Evolutionary conservation across 2,113 vertebrate species (phyloP), one percentile per base, ranked within the genome.

Genomic region (Halichoeres trimaculatus): DNA sequence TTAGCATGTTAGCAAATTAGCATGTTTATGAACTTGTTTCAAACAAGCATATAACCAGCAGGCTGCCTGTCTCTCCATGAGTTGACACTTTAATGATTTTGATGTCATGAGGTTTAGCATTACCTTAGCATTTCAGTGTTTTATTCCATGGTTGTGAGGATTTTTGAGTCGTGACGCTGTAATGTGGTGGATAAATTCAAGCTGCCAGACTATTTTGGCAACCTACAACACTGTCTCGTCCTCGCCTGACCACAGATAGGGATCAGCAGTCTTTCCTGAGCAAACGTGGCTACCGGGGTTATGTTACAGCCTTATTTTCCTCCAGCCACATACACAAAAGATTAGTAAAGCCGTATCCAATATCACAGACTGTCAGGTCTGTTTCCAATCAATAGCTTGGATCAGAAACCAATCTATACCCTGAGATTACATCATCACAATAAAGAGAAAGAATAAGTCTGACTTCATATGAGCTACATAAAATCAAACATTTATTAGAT

Each of bases 311-410:
- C 82, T 89, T 85, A 85, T 89, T 90, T 89, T 88, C 88, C 89
- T 89, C 78, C 68, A n/a, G 89, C 81, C 88, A 84, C 88, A 90
- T 88, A 88, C 89, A 90, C 88, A 88, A 90, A 91, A 92, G 91
- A 90, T 91, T 91, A 91, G 88, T 83, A 82, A 88, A 90, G 91
- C 87, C 80, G 80, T 89, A 90, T 90, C 91, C 87, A 89, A 90
- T 91, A 90, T 89, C 88, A 88, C 90, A 83, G 83, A 87, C 85
- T 89, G 89, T 90, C 85, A 89, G 82, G 75, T 83, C 86, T 76
- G 78, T 66, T 83, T 68, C 76, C 81, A 77, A 90, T 92, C 90
- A 75, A 92, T 91, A 86, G 53, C 83, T 83, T 59, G 51, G 76
- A 90, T 92, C 89, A 88, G 83, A 91, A 90, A 78, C 66, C 76